Evolutionary conservation across 1,140 invertebrate species (phyloP), one percentile per base, ranked within the genome.

Genomic region (Zaprionus kolodkinae): DNA sequence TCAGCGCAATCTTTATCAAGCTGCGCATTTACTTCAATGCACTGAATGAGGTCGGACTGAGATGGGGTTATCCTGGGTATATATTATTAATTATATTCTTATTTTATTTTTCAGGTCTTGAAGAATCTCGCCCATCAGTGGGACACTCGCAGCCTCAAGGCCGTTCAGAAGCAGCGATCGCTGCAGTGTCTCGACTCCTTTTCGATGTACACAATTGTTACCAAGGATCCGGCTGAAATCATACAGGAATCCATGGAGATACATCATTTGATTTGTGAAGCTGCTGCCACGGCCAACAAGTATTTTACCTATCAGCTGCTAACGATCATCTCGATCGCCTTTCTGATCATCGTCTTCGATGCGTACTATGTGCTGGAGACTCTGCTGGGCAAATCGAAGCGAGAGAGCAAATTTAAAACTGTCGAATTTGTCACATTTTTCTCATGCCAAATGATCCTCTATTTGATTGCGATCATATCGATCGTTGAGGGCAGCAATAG

Each of bases 171-270:
- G 56, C 82, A 91, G 12, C 76, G 88, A 1, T 92, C 91, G 0
- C 66, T 91, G 6, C 87, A 92, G 5, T 92, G 91, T 13, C 60
- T 92, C 1, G 86, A 92, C 55, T 92, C 88, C 0, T 92, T 92
- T 15, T 92, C 91, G 6, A 92, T 92, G 91, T 92, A 92, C 71
- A 92, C 91, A 1, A 91, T 92, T 17, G 91, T 92, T 0, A 91
- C 88, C 15, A 92, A 92, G 40, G 79, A 92, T 74, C 91, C 91
- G 0, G 75, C 78, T 10, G 91, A 92, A 27, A 92, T 92, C 2
- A 92, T 92, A n/a, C 91, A 92, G n/a, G 91, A 92, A 50, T 92
- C 91, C n/a, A 92, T 92, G 91, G 91, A 92, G 64, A 92, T 92
- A 59, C 91, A 92, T 78, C 82, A 91, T n/a, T 13, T 92, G 40